Evolutionary conservation across 2,113 vertebrate genomes (phyloP).

Genomic region (Butastur rufipennis): DNA sequence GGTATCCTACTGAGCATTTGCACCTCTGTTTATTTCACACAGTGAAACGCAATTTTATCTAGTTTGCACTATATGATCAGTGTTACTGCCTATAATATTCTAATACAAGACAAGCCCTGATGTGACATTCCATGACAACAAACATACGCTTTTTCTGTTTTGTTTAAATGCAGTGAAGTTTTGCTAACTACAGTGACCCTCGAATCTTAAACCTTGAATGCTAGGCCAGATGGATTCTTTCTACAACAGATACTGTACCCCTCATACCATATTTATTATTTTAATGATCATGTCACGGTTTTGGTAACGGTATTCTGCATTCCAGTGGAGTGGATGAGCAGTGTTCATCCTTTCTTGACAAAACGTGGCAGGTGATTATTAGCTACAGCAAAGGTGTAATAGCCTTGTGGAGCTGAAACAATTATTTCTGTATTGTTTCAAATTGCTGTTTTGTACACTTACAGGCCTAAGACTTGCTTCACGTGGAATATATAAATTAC

Average conservation of each 20-base stretch:
- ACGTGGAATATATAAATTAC: conserved; percentile 31
- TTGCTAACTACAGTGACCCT: conserved; percentile 67
- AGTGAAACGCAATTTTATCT: conserved; percentile 86
- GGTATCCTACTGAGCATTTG: conserved; percentile 96
- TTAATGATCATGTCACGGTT: conserved; percentile 41
- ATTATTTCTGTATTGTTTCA: conserved; percentile 45
- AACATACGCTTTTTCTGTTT: conserved; percentile 60
- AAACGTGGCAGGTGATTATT: conserved; percentile 33
- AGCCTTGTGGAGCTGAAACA: conserved; percentile 46
- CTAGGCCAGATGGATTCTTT: conserved; percentile 64
- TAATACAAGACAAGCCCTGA: conserved; percentile 78
- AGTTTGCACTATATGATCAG: conserved; percentile 98
- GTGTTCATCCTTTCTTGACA: conserved; percentile 53
- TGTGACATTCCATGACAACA: conserved; percentile 78
- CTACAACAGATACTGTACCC: conserved; percentile 56
- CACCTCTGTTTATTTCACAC: conserved; percentile 90
- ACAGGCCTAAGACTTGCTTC: conserved; percentile 55
- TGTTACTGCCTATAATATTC: conserved; percentile 94
- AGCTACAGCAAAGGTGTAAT: conserved; percentile 30
- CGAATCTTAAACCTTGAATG: conserved; percentile 51
- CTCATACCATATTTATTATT: conserved; percentile 52
- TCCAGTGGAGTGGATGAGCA: conserved; percentile 59
- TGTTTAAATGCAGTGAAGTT: conserved; percentile 69
- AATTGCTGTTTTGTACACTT: conserved; percentile 27
- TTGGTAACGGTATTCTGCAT: conserved; percentile 57